Base-by-base conservation (phyloP, 2,888 invertebrate species). In the Mimachlamys varia region DNA sequence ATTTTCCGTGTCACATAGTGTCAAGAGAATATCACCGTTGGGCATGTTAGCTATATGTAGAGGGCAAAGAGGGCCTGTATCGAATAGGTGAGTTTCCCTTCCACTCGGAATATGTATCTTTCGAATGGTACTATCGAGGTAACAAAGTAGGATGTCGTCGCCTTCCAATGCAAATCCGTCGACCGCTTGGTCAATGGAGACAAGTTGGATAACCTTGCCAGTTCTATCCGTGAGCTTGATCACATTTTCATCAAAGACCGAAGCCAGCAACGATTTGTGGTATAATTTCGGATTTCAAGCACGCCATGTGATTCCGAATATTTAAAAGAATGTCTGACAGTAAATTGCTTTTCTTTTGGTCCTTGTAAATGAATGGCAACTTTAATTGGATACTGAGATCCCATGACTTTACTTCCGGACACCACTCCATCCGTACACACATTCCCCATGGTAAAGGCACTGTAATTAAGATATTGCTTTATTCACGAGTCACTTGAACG, bases 61-160 rank as follows among this genome's bases (percentile, higher is more conserved):
- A 33, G 76, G 76, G 12, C 76, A 76, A 33, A 76, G 27, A 27
- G 76, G 76, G 0, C 33, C 33, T 33, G 76, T 76, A 76, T 27
- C 27, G 13, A 76, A 76, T 33, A 76, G 33, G 22, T 33, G 27
- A 12, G 76, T 76, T 33, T 76, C 76, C 33, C 27, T 76, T 76
- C 76, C 33, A 76, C 76, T 76, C 12, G 76, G 76, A 76, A 76
- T 76, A 76, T 76, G 76, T 7, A 76, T 33, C 76, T 33, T 76
- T 76, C 76, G 76, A 76, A 76, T 33, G 33, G 76, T 27, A 22
- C 27, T 33, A 22, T 76, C 76, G 33, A 76, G 76, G 17, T 7
- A 76, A 33, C 76, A 76, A 76, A 76, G 33, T 10, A 76, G 15
- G 4, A 76, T 76, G 12, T 33, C 10, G 1, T 76, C 76, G 10